Percentiles rank a stretch among this genome's conserved stretches.
phyloP scores from a whole-genome alignment of 2,113 vertebrate genomes.

The Callocephalon fimbriatum region DNA sequence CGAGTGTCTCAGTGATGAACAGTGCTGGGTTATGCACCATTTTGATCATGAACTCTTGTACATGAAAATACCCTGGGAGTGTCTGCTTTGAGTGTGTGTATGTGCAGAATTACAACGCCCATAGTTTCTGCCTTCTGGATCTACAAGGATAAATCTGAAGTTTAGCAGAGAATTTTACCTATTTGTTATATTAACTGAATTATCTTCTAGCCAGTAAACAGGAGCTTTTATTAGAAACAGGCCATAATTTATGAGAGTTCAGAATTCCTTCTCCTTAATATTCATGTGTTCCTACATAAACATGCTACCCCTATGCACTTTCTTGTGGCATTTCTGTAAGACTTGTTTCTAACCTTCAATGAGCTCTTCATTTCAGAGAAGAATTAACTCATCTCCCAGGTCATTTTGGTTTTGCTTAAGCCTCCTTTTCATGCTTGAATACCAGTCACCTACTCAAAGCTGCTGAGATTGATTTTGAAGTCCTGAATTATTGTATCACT shows the following conservation, averaged over 20 bases:
- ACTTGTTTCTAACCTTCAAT: background rate
- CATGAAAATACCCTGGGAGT: background rate
- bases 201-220: background rate
- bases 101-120: background rate
- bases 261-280: background rate
- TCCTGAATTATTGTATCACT: background rate
- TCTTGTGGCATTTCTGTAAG: background rate
- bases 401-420: background rate
- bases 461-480: background rate
- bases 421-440: background rate
- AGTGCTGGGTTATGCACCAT: background rate
- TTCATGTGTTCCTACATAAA: background rate
- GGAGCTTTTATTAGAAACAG: background rate
- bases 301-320: background rate
- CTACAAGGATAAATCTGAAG: background rate
- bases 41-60: slow-evolving; percentile 53
- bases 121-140: background rate
- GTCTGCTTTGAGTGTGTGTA: background rate
- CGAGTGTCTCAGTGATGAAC: background rate
- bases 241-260: background rate
- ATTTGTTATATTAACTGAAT: background rate
- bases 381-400: background rate
- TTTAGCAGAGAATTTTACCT: background rate
- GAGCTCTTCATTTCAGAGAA: background rate
- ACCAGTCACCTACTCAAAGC: background rate